Base-by-base conservation (phyloP, 2,797 vertebrate species). In the Hydrophis major region DNA sequence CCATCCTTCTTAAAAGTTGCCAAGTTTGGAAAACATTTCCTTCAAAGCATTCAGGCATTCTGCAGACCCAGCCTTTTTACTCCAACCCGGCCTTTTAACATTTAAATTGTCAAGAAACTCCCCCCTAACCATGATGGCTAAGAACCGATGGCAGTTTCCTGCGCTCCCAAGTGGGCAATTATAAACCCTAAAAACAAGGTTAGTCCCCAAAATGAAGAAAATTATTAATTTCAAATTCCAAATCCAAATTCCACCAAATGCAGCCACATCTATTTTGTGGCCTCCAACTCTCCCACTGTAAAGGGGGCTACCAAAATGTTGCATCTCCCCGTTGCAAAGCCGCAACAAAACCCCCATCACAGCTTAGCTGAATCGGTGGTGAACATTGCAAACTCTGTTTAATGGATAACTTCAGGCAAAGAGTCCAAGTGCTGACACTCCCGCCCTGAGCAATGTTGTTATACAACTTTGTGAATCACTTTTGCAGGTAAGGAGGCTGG, bases 381-480 rank as follows among this genome's bases (percentile, higher is more conserved):
- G 8, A 78, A 78, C 37, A 25, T 0, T 0, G 93, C 74, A 61
- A 16, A 53, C 12, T 55, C 94, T 0, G 1, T 61, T 94, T 96
- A 95, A 96, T 88, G 94, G 96, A 94, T 92, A 91, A 96, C 95
- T 63, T 20, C 25, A 11, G 53, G 0, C 2, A 32, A 27, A 95
- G 86, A 91, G 47, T 93, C 94, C 53, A 13, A 42, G 0, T 94
- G 89, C 74, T 28, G 95, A 94, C 93, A 96, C 95, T 96, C 95
- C 97, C 89, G 14, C n/a, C 0, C 28, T 53, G 88, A 63, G 66
- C 56, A 92, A 96, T 95, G 59, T 91, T 94, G 96, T 96, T 93
- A 3, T 92, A 18, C 86, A 25, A 90, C 95, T 95, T 93, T 78
- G 89, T 96, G 96, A 97, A 94, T 97, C 96, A 96, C 93, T 69